Conservation (phyloP, 64 coral and sea anemone genomes). For the Porites australiensis region DNA sequence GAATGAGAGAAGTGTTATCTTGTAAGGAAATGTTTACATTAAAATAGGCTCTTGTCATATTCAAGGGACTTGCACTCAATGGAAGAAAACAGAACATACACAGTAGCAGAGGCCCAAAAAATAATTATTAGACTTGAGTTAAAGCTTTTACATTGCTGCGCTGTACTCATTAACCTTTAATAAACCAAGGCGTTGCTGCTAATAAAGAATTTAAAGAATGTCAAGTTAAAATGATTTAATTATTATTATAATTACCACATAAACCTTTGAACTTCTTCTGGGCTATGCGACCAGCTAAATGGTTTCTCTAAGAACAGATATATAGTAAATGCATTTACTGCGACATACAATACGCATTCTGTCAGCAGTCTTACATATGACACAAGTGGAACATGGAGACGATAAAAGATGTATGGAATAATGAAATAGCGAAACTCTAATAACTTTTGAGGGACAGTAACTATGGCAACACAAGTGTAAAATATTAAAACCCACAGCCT, state of each 20-base stretch:
- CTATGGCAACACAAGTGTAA: slow-evolving; percentile 63
- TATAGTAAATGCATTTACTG: slow-evolving; percentile 62
- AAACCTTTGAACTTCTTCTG: slow-evolving; percentile 75
- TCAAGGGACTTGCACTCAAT: no score
- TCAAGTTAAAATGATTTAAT: no score
- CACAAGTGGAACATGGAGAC: slow-evolving; percentile 73
- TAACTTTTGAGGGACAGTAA: slow-evolving; percentile 86
- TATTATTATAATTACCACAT: slow-evolving; percentile 65
- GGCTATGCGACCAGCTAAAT: slow-evolving; percentile 74
- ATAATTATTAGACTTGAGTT: no score
- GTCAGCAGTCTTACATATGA: slow-evolving; percentile 64
- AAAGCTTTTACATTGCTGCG: no score
- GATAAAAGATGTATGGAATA: slow-evolving; percentile 85
- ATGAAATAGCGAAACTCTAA: slow-evolving; percentile 94
- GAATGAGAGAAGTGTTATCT: no score
- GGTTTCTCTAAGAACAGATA: slow-evolving; percentile 89
- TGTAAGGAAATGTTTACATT: no score
- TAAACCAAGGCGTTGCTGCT: no score
- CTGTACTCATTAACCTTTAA: no score
- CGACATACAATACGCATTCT: slow-evolving; percentile 61
- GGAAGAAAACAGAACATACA: no score
- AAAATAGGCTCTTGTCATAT: no score
- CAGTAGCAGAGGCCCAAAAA: no score
- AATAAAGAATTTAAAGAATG: no score
- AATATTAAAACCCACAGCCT: slow-evolving; percentile 74